phyloP scores from a whole-genome alignment of 2,113 vertebrate species.

The Riparia riparia region DNA sequence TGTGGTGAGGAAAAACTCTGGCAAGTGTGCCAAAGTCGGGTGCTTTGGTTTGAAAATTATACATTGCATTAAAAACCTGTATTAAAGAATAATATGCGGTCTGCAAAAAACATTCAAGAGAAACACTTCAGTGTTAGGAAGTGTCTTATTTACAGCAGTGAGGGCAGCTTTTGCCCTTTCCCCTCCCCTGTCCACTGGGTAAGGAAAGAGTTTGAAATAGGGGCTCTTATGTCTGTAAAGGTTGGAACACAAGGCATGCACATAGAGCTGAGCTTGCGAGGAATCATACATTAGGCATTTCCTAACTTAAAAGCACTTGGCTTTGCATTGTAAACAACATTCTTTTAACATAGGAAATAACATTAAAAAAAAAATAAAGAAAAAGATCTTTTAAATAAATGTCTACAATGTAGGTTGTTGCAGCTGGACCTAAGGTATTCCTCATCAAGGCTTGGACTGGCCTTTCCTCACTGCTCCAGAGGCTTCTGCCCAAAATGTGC shows the following conservation, averaged over 20 bases:
- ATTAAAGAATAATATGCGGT: conserved; percentile 57
- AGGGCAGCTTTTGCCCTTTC: background rate
- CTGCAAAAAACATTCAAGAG: conserved; percentile 9
- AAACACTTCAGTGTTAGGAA: conserved; percentile 36
- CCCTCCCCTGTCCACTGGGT: background rate
- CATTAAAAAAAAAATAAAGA: background rate
- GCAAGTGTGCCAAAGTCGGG: background rate
- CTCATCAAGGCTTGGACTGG: background rate
- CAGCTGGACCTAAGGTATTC: background rate
- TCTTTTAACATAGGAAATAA: conserved; percentile 49
- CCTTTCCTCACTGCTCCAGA: background rate
- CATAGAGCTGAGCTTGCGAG: background rate
- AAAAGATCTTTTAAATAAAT: conserved; percentile 4
- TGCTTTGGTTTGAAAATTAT: conserved; percentile 62
- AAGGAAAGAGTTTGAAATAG: background rate
- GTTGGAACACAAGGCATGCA: background rate
- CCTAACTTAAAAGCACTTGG: conserved; percentile 68
- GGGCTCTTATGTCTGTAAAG: background rate
- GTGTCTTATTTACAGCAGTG: conserved; percentile 44
- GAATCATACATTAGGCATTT: conserved; percentile 64
- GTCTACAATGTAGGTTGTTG: background rate
- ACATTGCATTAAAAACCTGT: conserved; percentile 30
- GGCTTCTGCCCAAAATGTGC: background rate
- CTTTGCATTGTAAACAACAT: conserved; percentile 58
- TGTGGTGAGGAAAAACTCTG: conserved; percentile 50